These are phyloP conservation scores for Drosophila chauvacae DNA, from an alignment of 1,140 invertebrate species.

Conservation along the genomic window DNA sequence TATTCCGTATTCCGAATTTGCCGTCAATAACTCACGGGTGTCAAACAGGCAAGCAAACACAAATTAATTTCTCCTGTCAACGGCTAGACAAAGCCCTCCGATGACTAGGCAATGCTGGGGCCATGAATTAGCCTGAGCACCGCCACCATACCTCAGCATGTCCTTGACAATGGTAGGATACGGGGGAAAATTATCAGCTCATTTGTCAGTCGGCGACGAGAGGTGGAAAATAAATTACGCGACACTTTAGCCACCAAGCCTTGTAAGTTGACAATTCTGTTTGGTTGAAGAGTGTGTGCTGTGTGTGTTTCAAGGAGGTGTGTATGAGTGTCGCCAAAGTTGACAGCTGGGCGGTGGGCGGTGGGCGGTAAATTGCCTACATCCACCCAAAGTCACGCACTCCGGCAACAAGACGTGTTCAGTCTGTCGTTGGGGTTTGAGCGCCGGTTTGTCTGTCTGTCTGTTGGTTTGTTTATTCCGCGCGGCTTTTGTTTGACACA, in stretches of 20 bases:
- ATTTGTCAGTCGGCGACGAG: conserved; percentile 56
- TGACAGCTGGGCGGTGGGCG: conserved; percentile 29
- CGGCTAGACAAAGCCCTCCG: conserved; percentile 46
- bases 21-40: conserved; percentile 36
- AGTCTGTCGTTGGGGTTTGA: conserved; percentile 13
- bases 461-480: conserved; percentile 45
- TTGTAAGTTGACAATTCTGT: conserved; percentile 55
- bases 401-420: conserved; percentile 47
- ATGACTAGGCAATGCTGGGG: conserved; percentile 36
- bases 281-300: conserved; percentile 25
- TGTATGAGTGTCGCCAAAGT: conserved; percentile 8
- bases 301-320: not conserved
- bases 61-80: conserved; percentile 58
- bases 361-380: conserved; percentile 49
- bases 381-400: conserved; percentile 52
- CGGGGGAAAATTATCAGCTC: conserved; percentile 57
- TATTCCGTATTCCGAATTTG: conserved; percentile 10
- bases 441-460: conserved; percentile 14
- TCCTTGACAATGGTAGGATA: conserved; percentile 48
- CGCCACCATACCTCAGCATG: not conserved
- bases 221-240: conserved; percentile 64
- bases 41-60: conserved; percentile 32
- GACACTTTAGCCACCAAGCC: conserved; percentile 48
- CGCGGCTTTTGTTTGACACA: conserved; percentile 49
- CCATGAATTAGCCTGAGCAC: conserved; percentile 39